Evolutionary conservation across 2,113 vertebrate genomes (phyloP), one percentile per base, ranked within the genome.

Genomic region (Galemys pyrenaicus): DNA sequence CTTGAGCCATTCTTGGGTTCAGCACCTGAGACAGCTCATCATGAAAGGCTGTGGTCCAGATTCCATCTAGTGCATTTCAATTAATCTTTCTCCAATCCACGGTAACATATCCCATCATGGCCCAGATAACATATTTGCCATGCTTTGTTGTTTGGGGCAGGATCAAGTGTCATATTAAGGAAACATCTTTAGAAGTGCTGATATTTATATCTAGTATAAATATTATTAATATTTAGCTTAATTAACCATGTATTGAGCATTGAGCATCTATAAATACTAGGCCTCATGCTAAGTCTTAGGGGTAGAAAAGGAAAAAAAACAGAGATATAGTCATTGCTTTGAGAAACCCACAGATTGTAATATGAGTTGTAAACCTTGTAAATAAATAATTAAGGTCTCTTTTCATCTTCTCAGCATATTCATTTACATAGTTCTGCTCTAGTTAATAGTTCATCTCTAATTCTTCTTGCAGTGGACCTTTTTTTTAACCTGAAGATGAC

Each of bases 241-340:
- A 86, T 92, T 91, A 92, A 91, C 83, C 60, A 87, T 94, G 91
- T 78, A 94, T 80, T 94, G 32, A 74, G 32, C 12, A 94, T 80
- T 94, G 32, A 74, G 32, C 12, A 71, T 80, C 39, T 92, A 30
- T 94, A 85, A 95, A 56, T 75, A 62, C 22, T 67, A 84, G 39
- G 15, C 75, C 80, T 75, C 75, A 83, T 39, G 58, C 71, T 56
- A 95, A 92, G n/a, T 44, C 77, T 90, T 75, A 58, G 41, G 65
- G 56, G 64, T 46, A 75, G 41, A 94, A 79, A 83, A 30, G 46
- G 37, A 80, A 74, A 92, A 74, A 92, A 83, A 81, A 68, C n/a
- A 46, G 87, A 62, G 37, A 87, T 46, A 12, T 11, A 73, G 39
- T 37, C 9, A 46, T 87, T 92, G n/a, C 37, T 96, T 80, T 58